phyloP scores from a whole-genome alignment of 2,113 vertebrate genomes.

The Rhea americana region DNA sequence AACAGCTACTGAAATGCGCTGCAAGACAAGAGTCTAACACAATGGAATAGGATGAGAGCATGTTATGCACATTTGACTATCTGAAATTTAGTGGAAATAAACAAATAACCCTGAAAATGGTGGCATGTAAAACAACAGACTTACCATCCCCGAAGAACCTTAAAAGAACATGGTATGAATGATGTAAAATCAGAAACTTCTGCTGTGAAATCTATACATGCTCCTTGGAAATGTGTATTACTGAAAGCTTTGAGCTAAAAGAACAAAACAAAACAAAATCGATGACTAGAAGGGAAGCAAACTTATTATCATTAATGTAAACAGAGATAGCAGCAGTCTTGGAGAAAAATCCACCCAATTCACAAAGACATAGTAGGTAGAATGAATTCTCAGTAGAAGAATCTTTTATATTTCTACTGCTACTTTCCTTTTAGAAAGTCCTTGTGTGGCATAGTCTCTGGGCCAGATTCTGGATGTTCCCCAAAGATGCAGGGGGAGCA shows the following conservation, averaged over 20 bases:
- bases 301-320: slow-evolving; percentile 10
- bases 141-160: slow-evolving; percentile 88
- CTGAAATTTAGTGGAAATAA: not conserved
- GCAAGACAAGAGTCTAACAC: not conserved
- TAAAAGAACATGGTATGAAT: slow-evolving; percentile 81
- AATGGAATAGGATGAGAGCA: slow-evolving; percentile 15
- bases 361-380: not conserved
- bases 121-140: slow-evolving; percentile 63
- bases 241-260: slow-evolving; percentile 84
- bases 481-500: not conserved
- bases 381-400: not conserved
- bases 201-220: slow-evolving; percentile 78
- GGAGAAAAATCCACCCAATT: not conserved
- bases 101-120: slow-evolving; percentile 1
- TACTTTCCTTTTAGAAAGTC: not conserved
- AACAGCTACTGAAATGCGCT: not conserved
- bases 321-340: slow-evolving; percentile 7
- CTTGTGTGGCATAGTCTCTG: not conserved
- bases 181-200: slow-evolving; percentile 75
- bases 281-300: slow-evolving; percentile 57
- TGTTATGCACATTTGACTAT: not conserved
- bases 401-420: not conserved
- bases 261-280: slow-evolving; percentile 66
- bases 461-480: not conserved
- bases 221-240: slow-evolving; percentile 79